Base-by-base conservation (phyloP, 2,797 vertebrate genomes). In the Catostomus latipinnis region DNA sequence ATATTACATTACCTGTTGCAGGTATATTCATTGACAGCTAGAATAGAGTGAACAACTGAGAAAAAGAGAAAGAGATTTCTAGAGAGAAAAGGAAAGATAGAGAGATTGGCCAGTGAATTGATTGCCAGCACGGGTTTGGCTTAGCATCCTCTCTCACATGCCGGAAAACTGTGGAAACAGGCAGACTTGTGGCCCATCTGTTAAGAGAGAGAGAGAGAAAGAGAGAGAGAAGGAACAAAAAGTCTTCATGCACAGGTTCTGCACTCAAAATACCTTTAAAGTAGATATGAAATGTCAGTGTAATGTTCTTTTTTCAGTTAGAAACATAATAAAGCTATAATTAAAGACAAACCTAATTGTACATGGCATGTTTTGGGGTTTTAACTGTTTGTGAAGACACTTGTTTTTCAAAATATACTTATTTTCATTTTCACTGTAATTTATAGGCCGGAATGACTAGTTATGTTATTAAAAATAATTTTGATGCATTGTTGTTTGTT, bases 161-260 rank as follows among this genome's bases (percentile, higher is more conserved):
- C 34, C 34, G 34, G 34, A 34, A 34, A 34, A 34, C 71, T 12
- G 79, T 81, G 81, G 74, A 76, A 85, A 81, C 71, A 78, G 57
- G 78, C 78, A 61, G 16, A 75, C 75, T 78, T 83, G 81, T 63
- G 54, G 66, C 76, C 81, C 75, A 81, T 81, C 82, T 85, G 81
- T 73, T 85, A 62, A 83, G 58, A 77, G 65, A 60, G 58, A 43
- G 60, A 77, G 53, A 57, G 45, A 61, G 10, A 67, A 49, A 62
- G 61, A 58, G 50, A 53, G 54, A 43, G n/a, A 45, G 46, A 56
- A 8, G 45, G 63, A 66, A 34, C 53, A 66, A 45, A 46, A 11
- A n/a, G 45, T 45, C 13, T 54, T 5, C 5, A 54, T 12, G 53
- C 53, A 45, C 53, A 54, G 22, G 22, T 6, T 4, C 60, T 12